phyloP scores from a whole-genome alignment of 2,113 vertebrate species.

The Xenopus borealis region DNA sequence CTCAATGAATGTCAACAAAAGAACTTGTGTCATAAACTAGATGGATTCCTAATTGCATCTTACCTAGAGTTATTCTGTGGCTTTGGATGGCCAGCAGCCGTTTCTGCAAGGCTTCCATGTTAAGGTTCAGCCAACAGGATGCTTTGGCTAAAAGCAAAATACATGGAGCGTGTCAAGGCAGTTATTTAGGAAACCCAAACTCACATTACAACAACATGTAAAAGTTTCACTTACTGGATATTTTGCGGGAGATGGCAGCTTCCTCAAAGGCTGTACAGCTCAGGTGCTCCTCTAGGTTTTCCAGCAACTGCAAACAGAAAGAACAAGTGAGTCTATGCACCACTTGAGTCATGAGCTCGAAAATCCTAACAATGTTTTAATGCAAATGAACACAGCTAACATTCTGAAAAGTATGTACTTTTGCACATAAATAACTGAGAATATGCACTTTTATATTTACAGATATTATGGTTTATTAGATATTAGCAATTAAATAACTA shows the following conservation, averaged over 20 bases:
- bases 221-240: slow-evolving; percentile 58
- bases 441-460: no score
- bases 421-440: no score
- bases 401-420: no score
- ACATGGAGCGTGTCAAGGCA: not conserved
- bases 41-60: slow-evolving; percentile 17
- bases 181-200: no score
- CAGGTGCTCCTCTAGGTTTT: slow-evolving; percentile 88
- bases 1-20: no score
- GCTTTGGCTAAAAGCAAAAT: slow-evolving; percentile 57
- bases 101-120: slow-evolving; percentile 73
- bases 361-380: no score
- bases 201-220: no score
- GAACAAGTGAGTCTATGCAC: not conserved
- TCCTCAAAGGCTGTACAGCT: slow-evolving; percentile 86
- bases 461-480: no score
- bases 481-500: no score
- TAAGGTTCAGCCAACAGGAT: slow-evolving; percentile 82
- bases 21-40: no score
- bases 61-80: slow-evolving; percentile 81
- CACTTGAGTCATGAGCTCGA: no score
- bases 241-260: slow-evolving; percentile 73
- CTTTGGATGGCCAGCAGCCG: slow-evolving; percentile 72
- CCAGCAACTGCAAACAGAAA: slow-evolving; percentile 72
- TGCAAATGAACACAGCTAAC: no score